A percentile compares a stretch with the other conserved stretches of the same genome.
These are phyloP conservation scores for Acrossocheilus fasciatus DNA, from an alignment of 2,797 vertebrate genomes.

Conservation along the genomic window DNA sequence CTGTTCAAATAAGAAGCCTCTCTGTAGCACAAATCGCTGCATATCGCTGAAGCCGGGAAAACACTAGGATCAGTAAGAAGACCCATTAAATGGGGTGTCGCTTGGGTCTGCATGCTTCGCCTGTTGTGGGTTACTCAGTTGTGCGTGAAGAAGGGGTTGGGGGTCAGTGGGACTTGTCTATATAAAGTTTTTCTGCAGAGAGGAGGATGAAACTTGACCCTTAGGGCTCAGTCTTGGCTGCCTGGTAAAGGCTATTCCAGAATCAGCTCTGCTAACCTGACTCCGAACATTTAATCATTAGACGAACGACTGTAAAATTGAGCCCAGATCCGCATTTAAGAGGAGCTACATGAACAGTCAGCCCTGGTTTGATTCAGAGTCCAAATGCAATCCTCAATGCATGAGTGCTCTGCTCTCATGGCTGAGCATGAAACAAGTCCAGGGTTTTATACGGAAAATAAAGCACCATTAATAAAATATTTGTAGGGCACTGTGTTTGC, in stretches of 20 bases:
- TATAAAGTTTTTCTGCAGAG: slow-evolving; percentile 25
- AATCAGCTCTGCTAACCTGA: slow-evolving; percentile 19
- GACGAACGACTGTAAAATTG: slow-evolving; percentile 18
- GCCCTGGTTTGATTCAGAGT: slow-evolving; percentile 5
- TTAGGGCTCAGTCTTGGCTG: not conserved
- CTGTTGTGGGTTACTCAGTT: slow-evolving; percentile 18
- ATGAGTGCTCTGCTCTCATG: slow-evolving; percentile 10
- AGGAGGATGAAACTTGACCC: slow-evolving; percentile 19
- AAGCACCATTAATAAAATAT: not conserved
- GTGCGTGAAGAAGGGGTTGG: slow-evolving; percentile 5
- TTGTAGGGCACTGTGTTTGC: not conserved
- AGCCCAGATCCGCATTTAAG: slow-evolving; percentile 12
- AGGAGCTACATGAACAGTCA: not conserved
- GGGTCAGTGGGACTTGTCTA: not conserved
- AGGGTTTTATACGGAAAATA: not conserved
- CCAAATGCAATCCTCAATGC: not conserved
- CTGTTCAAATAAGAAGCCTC: slow-evolving; percentile 9
- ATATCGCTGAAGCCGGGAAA: not conserved
- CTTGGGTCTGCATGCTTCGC: not conserved
- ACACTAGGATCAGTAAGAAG: slow-evolving; percentile 17
- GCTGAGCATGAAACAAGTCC: slow-evolving; percentile 20
- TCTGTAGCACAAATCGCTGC: slow-evolving; percentile 14
- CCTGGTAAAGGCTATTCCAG: slow-evolving; percentile 12
- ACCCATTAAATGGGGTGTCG: slow-evolving; percentile 18
- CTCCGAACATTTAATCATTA: slow-evolving; percentile 17